Conservation (phyloP, 2,113 vertebrate species). For the Lophochroa leadbeateri region DNA sequence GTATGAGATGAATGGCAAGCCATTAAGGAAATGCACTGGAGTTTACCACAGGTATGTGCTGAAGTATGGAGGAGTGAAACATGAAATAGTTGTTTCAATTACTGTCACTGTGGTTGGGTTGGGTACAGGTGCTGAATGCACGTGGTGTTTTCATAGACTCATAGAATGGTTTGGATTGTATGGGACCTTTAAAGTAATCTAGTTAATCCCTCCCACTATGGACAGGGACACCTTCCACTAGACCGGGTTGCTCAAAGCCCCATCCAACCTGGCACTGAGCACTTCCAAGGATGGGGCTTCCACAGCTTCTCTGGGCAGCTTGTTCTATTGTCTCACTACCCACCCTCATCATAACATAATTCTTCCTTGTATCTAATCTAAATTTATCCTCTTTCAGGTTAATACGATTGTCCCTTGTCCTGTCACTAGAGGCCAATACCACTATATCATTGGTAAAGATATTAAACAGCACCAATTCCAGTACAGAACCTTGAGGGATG, state of each 20-base stretch:
- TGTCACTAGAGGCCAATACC: not conserved
- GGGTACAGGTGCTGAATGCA: not conserved
- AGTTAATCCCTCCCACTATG: not conserved
- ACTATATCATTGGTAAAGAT: not conserved
- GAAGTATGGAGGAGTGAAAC: not conserved
- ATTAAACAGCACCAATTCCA: not conserved
- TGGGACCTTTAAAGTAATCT: not conserved
- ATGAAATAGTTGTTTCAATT: not conserved
- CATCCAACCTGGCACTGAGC: not conserved
- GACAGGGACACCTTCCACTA: not conserved
- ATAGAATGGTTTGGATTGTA: not conserved
- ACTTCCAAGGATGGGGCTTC: fast-evolving
- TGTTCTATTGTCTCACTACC: not conserved
- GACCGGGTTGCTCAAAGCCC: not conserved
- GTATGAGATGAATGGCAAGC: not conserved
- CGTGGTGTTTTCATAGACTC: not conserved
- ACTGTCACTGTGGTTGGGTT: not conserved
- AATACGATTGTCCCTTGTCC: not conserved
- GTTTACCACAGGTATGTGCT: not conserved
- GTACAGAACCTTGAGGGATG: not conserved
- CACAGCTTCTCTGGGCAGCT: not conserved
- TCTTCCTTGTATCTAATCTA: not conserved
- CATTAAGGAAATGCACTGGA: not conserved
- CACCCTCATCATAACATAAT: fast-evolving
- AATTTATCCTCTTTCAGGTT: not conserved